These are phyloP conservation scores for Serripes groenlandicus DNA, from an alignment of 2,888 invertebrate genomes.

Conservation along the genomic window DNA sequence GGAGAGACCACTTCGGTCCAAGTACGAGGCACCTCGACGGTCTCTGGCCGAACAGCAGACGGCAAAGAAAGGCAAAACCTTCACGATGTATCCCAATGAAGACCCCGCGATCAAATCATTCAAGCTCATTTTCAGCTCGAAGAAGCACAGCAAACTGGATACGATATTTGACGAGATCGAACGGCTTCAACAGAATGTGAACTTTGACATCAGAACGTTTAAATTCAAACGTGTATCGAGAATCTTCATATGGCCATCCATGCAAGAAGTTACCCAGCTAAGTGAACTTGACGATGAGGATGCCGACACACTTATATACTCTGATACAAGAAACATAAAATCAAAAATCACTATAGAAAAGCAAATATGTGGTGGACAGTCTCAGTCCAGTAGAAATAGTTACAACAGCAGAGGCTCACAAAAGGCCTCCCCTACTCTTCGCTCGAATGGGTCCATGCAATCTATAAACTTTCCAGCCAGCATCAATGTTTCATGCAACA, in stretches of 20 bases:
- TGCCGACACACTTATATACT: constrained; percentile 26
- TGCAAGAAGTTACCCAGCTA: constrained; percentile 11
- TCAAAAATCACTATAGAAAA: background rate
- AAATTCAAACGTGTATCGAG: constrained; percentile 4
- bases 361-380: background rate
- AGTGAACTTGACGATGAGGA: constrained; percentile 44
- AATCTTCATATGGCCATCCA: constrained; percentile 42
- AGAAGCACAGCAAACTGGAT: constrained; percentile 22
- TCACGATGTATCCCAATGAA: constrained; percentile 6
- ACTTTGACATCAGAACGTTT: background rate
- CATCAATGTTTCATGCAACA: constrained; percentile 47
- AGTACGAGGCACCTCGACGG: constrained; percentile 20
- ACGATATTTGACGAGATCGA: constrained; percentile 26
- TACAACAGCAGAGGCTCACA: constrained; percentile 47
- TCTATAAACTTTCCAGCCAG: constrained; percentile 11
- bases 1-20: constrained; percentile 3
- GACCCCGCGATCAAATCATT: background rate
- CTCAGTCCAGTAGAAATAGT: constrained; percentile 40
- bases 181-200: background rate
- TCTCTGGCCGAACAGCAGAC: constrained; percentile 5
- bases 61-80: background rate
- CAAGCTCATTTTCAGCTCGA: constrained; percentile 21
- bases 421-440: constrained; percentile 37
- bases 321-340: constrained; percentile 9
- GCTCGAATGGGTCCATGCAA: constrained; percentile 28